Percentiles rank a stretch among this genome's conserved stretches.
Conservation (phyloP, 2,797 vertebrate species). For the Monodelphis domestica region DNA sequence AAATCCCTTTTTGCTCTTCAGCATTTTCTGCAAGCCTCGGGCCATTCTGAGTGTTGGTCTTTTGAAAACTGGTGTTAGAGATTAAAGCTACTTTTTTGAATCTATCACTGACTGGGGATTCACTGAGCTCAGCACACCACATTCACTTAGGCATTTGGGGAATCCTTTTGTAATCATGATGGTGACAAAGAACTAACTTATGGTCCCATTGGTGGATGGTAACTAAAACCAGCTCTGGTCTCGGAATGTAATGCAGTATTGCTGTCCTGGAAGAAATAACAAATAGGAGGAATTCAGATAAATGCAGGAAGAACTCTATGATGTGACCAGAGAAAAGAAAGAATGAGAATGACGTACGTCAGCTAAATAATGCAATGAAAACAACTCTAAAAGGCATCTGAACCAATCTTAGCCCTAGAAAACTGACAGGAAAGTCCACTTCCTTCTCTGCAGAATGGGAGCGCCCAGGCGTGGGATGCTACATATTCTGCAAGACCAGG, state of each 20-base stretch:
- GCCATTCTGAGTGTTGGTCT: not conserved
- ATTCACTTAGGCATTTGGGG: not conserved
- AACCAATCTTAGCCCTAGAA: not conserved
- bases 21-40: not conserved
- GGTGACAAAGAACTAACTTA: too few relatives aligned
- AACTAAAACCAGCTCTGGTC: too few relatives aligned
- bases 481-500: not conserved
- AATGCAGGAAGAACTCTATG: not conserved
- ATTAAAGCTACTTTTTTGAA: not conserved
- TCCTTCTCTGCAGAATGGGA: not conserved
- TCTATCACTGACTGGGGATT: not conserved
- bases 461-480: not conserved
- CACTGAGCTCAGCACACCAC: not conserved
- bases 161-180: not conserved
- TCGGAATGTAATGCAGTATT: too few relatives aligned
- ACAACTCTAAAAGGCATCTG: not conserved
- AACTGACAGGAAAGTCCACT: not conserved
- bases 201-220: too few relatives aligned
- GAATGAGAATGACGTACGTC: not conserved
- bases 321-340: not conserved
- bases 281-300: not conserved
- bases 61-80: not conserved
- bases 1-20: not conserved
- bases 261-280: not conserved
- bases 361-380: not conserved